Evolutionary conservation across 2,888 invertebrate genomes (phyloP).

Genomic region (Glaucopsyche alexis): DNA sequence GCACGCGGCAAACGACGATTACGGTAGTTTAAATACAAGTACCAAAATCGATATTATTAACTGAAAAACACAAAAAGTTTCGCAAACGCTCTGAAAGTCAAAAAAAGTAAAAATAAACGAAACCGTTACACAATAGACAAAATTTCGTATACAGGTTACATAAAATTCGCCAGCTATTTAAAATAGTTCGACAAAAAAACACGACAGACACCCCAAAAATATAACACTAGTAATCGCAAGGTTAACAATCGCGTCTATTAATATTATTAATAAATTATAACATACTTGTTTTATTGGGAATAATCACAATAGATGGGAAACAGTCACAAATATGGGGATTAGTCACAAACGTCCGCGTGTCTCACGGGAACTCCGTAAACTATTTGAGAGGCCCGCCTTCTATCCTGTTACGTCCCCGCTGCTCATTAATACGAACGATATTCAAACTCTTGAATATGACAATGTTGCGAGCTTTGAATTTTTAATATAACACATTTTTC

Average conservation of each 20-base stretch:
- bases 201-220: neutral
- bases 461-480: slow-evolving; percentile 2
- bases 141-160: slow-evolving; percentile 34
- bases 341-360: neutral
- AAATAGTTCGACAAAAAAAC: slow-evolving; percentile 30
- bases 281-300: neutral
- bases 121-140: slow-evolving; percentile 30
- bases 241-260: neutral
- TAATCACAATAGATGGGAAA: neutral
- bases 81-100: slow-evolving; percentile 1
- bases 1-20: neutral
- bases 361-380: slow-evolving; percentile 22
- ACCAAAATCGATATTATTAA: neutral
- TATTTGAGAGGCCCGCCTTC: slow-evolving; percentile 20
- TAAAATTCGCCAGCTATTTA: slow-evolving; percentile 39
- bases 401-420: slow-evolving; percentile 4
- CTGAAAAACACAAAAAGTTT: neutral
- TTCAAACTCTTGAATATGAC: slow-evolving; percentile 5
- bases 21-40: neutral
- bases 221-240: neutral
- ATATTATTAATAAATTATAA: neutral
- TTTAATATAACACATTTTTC: neutral
- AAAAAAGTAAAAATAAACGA: slow-evolving; percentile 30
- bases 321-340: neutral
- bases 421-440: neutral